phyloP scores from a whole-genome alignment of 2,113 vertebrate species.

The Entelurus aequoreus region DNA sequence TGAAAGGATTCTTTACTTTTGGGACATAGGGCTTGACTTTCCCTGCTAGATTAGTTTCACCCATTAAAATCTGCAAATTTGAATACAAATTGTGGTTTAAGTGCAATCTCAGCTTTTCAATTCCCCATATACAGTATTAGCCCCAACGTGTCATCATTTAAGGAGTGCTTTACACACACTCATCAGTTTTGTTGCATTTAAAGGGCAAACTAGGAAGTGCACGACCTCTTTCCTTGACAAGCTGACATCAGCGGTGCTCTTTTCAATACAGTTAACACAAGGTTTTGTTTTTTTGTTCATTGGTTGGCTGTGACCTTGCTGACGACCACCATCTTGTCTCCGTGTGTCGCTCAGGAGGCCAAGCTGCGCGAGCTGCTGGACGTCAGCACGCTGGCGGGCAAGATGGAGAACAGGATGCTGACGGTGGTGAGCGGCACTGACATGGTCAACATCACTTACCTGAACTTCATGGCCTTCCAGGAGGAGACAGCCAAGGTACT shows the following conservation, averaged over 20 bases:
- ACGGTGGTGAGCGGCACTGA: slow-evolving; percentile 91
- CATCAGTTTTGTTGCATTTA: not conserved
- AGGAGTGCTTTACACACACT: not conserved
- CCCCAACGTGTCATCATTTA: too few species aligned
- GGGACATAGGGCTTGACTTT: too few species aligned
- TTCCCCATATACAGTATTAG: not conserved
- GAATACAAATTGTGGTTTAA: not conserved
- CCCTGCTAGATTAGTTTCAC: too few species aligned
- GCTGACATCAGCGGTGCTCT: not conserved
- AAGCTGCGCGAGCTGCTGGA: slow-evolving; percentile 91
- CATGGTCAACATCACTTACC: slow-evolving; percentile 90
- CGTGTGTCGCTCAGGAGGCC: slow-evolving; percentile 73
- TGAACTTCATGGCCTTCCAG: slow-evolving; percentile 94
- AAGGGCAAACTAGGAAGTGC: not conserved
- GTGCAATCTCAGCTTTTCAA: not conserved
- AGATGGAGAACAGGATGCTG: slow-evolving; percentile 88
- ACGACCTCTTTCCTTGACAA: not conserved
- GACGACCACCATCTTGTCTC: not conserved
- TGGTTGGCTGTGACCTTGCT: not conserved
- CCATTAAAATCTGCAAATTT: too few species aligned
- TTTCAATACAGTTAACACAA: not conserved
- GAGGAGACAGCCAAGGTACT: slow-evolving; percentile 93
- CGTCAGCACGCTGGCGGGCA: slow-evolving; percentile 78
- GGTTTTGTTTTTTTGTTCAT: not conserved
- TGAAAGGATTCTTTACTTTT: too few species aligned